These are phyloP conservation scores for Mythimna vitellina DNA, from an alignment of 2,888 invertebrate species.

Conservation along the genomic window DNA sequence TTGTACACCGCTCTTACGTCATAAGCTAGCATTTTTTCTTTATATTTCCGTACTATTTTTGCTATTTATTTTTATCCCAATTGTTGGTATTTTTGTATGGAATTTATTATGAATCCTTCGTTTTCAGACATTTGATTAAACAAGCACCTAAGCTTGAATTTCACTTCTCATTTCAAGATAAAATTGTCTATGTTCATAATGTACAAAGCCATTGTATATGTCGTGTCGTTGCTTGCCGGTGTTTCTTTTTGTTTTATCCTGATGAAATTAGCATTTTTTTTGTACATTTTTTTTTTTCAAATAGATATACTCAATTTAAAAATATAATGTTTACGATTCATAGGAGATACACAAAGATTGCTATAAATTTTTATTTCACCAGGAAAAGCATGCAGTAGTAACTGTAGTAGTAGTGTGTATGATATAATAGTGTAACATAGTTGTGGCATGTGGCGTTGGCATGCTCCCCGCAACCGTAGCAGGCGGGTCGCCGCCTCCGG, in stretches of 20 bases:
- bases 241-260: constrained; percentile 68
- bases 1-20: constrained; percentile 47
- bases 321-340: neutral
- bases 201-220: constrained; percentile 77
- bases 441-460: constrained; percentile 88
- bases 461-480: constrained; percentile 85
- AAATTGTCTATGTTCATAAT: constrained; percentile 23
- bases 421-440: constrained; percentile 73
- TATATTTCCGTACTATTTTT: constrained; percentile 33
- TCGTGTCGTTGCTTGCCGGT: constrained; percentile 72
- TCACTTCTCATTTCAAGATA: constrained; percentile 19
- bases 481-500: constrained; percentile 76
- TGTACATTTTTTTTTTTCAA: no score
- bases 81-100: constrained; percentile 20
- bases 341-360: neutral
- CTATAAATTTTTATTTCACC: constrained; percentile 63
- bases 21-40: constrained; percentile 53
- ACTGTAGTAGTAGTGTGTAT: constrained; percentile 71
- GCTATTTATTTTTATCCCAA: constrained; percentile 14
- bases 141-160: constrained; percentile 38
- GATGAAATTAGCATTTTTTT: constrained; percentile 63
- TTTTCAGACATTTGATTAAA: constrained; percentile 41
- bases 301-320: no score
- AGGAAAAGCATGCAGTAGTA: constrained; percentile 75
- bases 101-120: constrained; percentile 24